phyloP scores from a whole-genome alignment of 2,888 invertebrate species.

The Ptychoptera contaminata region DNA sequence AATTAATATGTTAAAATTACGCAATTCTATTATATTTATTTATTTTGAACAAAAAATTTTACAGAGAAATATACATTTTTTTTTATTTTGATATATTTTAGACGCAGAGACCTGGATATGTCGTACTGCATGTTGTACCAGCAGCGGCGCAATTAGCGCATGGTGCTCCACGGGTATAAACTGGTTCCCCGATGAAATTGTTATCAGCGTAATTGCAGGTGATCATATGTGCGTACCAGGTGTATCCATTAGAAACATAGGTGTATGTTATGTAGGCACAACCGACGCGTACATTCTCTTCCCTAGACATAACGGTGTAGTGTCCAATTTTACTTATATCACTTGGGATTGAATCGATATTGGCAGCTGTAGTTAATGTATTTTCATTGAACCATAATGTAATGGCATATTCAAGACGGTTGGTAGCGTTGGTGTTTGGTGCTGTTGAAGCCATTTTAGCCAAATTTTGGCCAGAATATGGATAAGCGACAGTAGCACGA shows the following conservation, averaged over 20 bases:
- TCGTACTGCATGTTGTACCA: too few species aligned
- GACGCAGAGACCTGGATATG: too few species aligned
- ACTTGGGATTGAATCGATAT: not conserved
- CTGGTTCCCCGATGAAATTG: not conserved
- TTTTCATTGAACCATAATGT: not conserved
- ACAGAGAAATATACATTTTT: too few species aligned
- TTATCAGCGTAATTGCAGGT: not conserved
- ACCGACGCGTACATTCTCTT: not conserved
- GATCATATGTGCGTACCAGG: not conserved
- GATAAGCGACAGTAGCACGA: not conserved
- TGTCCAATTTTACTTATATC: not conserved
- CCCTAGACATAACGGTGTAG: not conserved
- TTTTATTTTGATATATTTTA: too few species aligned
- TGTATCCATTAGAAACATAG: too few species aligned
- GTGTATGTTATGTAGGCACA: not conserved
- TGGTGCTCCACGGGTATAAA: not conserved
- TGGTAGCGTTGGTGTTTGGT: not conserved
- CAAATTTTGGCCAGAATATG: not conserved
- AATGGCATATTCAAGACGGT: not conserved
- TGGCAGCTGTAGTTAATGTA: not conserved
- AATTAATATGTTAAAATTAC: too few species aligned
- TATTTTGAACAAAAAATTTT: too few species aligned
- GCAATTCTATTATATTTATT: too few species aligned
- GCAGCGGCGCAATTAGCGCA: not conserved
- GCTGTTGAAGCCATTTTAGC: not conserved